Evolutionary conservation across 2,888 invertebrate genomes (phyloP).

Genomic region (Enoplolaimus lenunculus): DNA sequence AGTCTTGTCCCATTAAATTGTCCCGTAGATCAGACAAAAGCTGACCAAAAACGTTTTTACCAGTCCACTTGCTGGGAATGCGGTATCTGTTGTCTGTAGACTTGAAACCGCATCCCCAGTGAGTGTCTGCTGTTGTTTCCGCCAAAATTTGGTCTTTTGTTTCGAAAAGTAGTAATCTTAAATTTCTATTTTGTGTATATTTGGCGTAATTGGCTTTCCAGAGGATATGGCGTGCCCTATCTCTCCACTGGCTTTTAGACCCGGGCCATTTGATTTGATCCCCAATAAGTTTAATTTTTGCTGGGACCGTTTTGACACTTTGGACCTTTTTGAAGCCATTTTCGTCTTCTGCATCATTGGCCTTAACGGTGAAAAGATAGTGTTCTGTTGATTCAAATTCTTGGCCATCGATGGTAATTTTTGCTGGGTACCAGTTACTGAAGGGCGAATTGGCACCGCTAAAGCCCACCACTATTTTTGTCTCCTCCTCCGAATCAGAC

Average conservation of each 20-base stretch:
- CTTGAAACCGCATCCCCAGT: background rate
- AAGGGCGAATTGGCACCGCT: too few relatives aligned
- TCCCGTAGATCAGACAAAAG: conserved; percentile 1
- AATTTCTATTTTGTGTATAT: conserved; percentile 6
- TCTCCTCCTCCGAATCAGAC: too few relatives aligned
- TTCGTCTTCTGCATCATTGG: background rate
- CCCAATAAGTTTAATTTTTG: background rate
- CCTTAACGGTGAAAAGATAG: background rate
- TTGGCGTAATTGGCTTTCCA: background rate
- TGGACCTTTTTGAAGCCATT: background rate
- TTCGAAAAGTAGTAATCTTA: background rate
- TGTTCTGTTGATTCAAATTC: background rate
- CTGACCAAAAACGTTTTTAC: background rate
- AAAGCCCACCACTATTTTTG: too few relatives aligned
- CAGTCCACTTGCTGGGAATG: conserved; percentile 8
- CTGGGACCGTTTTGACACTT: background rate
- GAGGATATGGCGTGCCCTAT: background rate
- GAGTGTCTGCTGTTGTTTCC: background rate
- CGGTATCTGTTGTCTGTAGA: too few relatives aligned
- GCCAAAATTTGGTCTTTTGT: background rate
- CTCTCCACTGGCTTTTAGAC: background rate
- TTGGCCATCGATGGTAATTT: background rate
- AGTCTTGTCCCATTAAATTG: background rate
- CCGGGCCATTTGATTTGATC: background rate
- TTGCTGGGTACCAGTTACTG: background rate